Evolutionary conservation across 2,888 invertebrate species (phyloP).

Genomic region (Sympetrum striolatum): DNA sequence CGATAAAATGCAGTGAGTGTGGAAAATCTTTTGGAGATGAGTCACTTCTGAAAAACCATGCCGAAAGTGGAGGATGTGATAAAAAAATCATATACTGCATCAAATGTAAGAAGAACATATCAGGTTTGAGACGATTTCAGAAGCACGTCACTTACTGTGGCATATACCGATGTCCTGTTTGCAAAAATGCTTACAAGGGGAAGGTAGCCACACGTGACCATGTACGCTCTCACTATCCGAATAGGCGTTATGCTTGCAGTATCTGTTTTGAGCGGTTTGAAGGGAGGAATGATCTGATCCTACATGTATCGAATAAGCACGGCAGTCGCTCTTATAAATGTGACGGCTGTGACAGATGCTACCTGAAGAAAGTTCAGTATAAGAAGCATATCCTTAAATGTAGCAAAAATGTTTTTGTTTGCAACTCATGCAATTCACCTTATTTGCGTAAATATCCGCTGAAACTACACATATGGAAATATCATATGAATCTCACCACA

Average conservation of each 20-base stretch:
- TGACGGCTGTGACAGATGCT: slow-evolving; percentile 12
- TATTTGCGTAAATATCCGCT: slow-evolving; percentile 26
- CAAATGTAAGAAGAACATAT: slow-evolving; percentile 31
- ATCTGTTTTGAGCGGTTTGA: slow-evolving; percentile 13
- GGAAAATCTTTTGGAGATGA: background rate
- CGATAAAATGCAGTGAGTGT: background rate
- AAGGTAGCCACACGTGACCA: slow-evolving; percentile 20
- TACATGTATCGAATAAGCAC: background rate
- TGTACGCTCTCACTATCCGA: background rate
- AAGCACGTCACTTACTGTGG: slow-evolving; percentile 1
- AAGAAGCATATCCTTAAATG: slow-evolving; percentile 25
- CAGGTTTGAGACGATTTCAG: slow-evolving; percentile 17
- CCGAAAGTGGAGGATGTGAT: background rate
- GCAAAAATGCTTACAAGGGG: slow-evolving; percentile 19
- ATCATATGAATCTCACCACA: background rate
- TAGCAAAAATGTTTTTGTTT: slow-evolving; percentile 20
- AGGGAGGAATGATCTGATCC: slow-evolving; percentile 15
- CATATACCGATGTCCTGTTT: slow-evolving; percentile 10
- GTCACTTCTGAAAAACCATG: background rate
- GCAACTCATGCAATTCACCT: slow-evolving; percentile 5
- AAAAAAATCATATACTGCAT: slow-evolving; percentile 11
- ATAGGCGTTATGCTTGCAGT: background rate
- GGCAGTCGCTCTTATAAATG: slow-evolving; percentile 25
- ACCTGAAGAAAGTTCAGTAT: slow-evolving; percentile 16
- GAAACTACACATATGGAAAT: slow-evolving; percentile 18